These are phyloP conservation scores for Drosophila mauritiana DNA, from an alignment of 1,140 invertebrate genomes.

Conservation along the genomic window DNA sequence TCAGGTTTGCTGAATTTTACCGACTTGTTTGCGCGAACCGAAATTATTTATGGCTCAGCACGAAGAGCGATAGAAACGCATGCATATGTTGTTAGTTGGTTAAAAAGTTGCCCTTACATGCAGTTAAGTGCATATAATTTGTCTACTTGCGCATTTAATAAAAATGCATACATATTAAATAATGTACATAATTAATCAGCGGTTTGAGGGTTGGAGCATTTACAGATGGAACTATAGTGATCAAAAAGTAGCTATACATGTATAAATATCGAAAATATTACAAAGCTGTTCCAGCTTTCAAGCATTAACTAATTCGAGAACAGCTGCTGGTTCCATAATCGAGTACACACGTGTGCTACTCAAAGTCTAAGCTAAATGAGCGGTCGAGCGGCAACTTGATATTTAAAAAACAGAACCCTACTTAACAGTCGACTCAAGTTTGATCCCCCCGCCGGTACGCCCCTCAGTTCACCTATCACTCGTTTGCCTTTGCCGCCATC, in stretches of 20 bases:
- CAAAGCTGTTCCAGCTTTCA: not conserved
- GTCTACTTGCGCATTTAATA: not conserved
- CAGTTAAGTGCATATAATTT: conserved; percentile 2
- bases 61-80: conserved; percentile 3
- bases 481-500: conserved; percentile 58
- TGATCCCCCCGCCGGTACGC: conserved; percentile 38
- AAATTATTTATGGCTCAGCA: conserved; percentile 11
- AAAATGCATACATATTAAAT: too few relatives aligned
- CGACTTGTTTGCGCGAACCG: conserved; percentile 12
- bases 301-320: not conserved
- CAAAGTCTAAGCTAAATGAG: not conserved
- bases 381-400: not conserved
- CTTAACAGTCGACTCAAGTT: conserved; percentile 30
- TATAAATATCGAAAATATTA: too few relatives aligned
- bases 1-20: conserved; percentile 25
- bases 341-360: not conserved
- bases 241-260: too few relatives aligned
- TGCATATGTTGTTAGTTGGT: conserved; percentile 5
- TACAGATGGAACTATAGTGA: not conserved
- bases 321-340: not conserved
- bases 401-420: conserved; percentile 11
- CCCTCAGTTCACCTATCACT: conserved; percentile 56
- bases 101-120: not conserved
- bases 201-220: not conserved
- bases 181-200: not conserved